A percentile compares a stretch with the other conserved stretches of the same genome.
Evolutionary conservation across 92 coral and sea anemone species (phyloP).

Genomic region (Muricea muricata): DNA sequence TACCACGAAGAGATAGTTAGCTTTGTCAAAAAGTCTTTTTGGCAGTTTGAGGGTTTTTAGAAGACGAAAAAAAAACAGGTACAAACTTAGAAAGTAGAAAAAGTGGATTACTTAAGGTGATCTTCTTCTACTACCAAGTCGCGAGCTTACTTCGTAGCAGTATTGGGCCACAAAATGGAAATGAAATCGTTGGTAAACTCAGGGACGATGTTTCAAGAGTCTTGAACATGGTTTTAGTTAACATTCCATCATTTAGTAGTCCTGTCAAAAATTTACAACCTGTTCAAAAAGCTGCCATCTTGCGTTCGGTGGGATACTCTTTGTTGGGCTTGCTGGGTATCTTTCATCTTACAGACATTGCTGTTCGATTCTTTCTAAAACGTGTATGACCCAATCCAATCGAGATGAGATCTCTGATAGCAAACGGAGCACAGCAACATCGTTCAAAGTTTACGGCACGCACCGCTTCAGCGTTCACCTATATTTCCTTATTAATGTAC

Average conservation of each 20-base stretch:
- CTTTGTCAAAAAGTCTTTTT: neutral
- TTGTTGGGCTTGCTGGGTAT: constrained; percentile 15
- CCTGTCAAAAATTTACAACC: constrained; percentile 12
- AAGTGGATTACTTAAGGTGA: constrained; percentile 23
- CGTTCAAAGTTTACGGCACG: neutral
- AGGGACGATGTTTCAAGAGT: neutral
- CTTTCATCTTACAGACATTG: neutral
- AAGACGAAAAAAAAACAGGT: neutral
- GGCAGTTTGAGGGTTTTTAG: neutral
- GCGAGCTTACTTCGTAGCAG: neutral
- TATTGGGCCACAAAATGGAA: neutral
- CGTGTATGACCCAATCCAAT: neutral
- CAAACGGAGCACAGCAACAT: neutral
- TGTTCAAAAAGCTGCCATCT: neutral
- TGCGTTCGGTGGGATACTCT: constrained; percentile 29
- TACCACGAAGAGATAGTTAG: constrained; percentile 4
- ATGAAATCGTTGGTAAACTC: neutral
- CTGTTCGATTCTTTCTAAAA: neutral
- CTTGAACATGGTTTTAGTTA: too few species aligned
- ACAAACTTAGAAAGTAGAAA: neutral
- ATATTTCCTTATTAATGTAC: constrained; percentile 7
- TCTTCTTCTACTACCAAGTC: constrained; percentile 33
- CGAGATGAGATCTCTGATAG: neutral
- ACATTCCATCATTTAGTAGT: too few species aligned
- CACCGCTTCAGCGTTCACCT: constrained; percentile 27